phyloP scores from a whole-genome alignment of 1,140 invertebrate genomes.

The Lepidostoma basale region DNA sequence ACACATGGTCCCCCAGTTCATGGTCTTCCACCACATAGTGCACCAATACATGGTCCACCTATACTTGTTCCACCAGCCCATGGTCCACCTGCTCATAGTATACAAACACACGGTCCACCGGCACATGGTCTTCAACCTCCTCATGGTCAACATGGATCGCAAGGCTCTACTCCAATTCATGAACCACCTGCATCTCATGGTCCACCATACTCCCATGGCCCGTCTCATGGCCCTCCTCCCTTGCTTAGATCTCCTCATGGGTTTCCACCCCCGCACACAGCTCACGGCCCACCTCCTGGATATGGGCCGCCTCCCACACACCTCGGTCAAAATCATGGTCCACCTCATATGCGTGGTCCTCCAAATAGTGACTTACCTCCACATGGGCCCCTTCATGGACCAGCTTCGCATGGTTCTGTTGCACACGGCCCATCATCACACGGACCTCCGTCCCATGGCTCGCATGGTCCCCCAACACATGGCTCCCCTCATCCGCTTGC shows the following conservation, averaged over 20 bases:
- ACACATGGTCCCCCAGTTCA: slow-evolving; percentile 49
- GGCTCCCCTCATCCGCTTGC: not conserved
- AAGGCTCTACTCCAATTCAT: not conserved
- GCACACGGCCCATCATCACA: not conserved
- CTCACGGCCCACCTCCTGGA: not conserved
- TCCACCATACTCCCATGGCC: not conserved
- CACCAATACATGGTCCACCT: not conserved
- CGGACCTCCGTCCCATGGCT: not conserved
- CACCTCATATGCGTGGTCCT: slow-evolving; percentile 53
- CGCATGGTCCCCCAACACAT: not conserved
- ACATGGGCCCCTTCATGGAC: not conserved
- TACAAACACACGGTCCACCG: not conserved
- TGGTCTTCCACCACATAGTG: not conserved
- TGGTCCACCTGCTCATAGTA: not conserved
- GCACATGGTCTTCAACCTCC: not conserved
- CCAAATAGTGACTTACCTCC: not conserved
- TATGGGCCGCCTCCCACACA: slow-evolving; percentile 2
- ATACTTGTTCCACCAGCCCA: not conserved
- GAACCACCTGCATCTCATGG: not conserved
- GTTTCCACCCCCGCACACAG: not conserved
- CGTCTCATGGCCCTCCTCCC: not conserved
- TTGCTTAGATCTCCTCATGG: not conserved
- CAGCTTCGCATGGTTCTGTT: not conserved
- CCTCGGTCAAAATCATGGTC: slow-evolving; percentile 24
- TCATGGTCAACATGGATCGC: not conserved